phyloP scores from a whole-genome alignment of 1,140 invertebrate genomes.

The Pachypsylla venusta region DNA sequence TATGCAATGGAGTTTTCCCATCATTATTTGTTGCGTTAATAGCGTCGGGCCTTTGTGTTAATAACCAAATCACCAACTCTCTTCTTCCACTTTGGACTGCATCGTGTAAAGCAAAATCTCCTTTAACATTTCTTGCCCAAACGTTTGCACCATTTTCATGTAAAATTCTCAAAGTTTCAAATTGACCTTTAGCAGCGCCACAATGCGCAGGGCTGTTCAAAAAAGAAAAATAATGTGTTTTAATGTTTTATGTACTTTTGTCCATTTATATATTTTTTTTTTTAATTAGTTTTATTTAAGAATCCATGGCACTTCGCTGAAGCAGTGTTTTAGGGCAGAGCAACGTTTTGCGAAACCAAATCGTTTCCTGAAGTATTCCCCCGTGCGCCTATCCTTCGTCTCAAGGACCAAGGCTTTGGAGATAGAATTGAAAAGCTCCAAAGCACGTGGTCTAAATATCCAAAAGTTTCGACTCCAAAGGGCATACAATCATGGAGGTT shows the following conservation, averaged over 20 bases:
- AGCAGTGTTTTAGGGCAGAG: background rate
- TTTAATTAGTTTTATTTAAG: background rate
- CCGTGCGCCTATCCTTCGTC: too few species aligned
- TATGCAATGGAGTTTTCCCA: conserved; percentile 81
- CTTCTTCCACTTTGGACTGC: conserved; percentile 80
- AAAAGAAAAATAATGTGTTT: too few species aligned
- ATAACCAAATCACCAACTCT: conserved; percentile 72
- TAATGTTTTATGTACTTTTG: background rate
- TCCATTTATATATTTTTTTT: too few species aligned
- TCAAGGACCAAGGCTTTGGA: too few species aligned
- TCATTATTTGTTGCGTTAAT: conserved; percentile 83
- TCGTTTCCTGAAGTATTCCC: too few species aligned
- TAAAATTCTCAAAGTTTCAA: conserved; percentile 62
- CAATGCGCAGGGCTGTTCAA: conserved; percentile 52
- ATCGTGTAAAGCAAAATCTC: conserved; percentile 86
- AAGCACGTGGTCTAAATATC: too few species aligned
- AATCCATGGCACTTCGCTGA: background rate
- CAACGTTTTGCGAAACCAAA: too few species aligned
- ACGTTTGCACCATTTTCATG: conserved; percentile 71
- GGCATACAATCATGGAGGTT: too few species aligned
- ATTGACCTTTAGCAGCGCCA: conserved; percentile 90
- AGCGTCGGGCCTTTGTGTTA: conserved; percentile 62
- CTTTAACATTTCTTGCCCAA: conserved; percentile 80
- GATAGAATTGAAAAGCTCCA: too few species aligned
- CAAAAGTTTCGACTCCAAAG: too few species aligned